Base-by-base conservation (phyloP, 2,888 invertebrate species). In the Cepaea hortensis region DNA sequence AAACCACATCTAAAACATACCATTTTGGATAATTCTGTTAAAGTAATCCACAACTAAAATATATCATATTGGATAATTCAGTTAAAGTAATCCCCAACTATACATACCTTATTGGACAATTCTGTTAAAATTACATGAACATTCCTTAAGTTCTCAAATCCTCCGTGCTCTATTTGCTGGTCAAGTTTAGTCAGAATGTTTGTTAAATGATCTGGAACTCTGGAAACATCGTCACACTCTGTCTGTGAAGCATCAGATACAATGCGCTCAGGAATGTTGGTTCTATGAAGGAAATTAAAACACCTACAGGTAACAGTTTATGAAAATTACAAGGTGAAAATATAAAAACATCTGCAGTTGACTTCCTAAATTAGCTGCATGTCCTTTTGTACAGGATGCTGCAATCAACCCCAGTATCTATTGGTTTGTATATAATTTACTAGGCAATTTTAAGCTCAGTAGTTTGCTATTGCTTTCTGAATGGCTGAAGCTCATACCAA, bases 151-250 rank as follows among this genome's bases (percentile, higher is more conserved):
- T 85, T 85, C 9, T 81, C 75, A 62, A 13, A 15, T 9, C 75
- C 85, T 85, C 75, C 81, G 23, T 61, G 23, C 46, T 81, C 85
- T 81, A 85, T 81, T 48, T 75, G 61, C 3, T 55, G 72, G 55
- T 85, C 85, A 20, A 81, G 2, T 50, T 85, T 80, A 3, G 20
- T 61, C 3, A 80, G 55, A 61, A 80, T 3, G 11, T 18, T 80
- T 1, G 18, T 15, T n/a, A 65, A 15, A 15, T 80, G 62, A 20
- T 15, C 65, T 20, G 65, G 62, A 46, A 15, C 20, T 20, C 50
- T 81, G 81, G 68, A 68, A 20, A 13, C 35, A 0, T 62, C 79
- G 23, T 62, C 79, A 62, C 23, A 62, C 18, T 23, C 20, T 68
- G 68, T n/a, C n/a, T 20, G 46, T 35, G 81, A 70, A 0, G 68